Evolutionary conservation across 2,113 vertebrate genomes (phyloP).

Genomic region (Saguinus midas): DNA sequence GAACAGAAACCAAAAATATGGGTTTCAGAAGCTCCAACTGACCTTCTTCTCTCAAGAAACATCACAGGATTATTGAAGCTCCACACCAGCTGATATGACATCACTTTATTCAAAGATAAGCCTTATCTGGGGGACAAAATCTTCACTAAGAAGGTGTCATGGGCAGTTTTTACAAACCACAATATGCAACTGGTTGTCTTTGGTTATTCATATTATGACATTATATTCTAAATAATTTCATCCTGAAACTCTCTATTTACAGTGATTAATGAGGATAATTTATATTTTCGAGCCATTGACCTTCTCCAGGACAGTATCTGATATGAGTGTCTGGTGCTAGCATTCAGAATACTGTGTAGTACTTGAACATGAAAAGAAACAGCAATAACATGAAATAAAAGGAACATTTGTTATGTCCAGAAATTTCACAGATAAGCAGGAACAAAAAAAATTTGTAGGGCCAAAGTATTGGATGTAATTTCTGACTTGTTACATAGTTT

Average conservation of each 20-base stretch:
- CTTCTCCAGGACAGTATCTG: not conserved
- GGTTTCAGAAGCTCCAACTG: not conserved
- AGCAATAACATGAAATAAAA: not conserved
- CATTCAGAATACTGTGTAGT: not conserved
- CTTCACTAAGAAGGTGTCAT: not conserved
- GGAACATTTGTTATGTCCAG: not conserved
- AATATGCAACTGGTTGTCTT: not conserved
- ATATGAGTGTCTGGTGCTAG: not conserved
- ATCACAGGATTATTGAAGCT: not conserved
- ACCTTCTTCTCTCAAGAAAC: not conserved
- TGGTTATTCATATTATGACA: not conserved
- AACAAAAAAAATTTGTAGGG: not conserved
- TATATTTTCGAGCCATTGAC: not conserved
- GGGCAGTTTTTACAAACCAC: not conserved
- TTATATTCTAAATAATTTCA: not conserved
- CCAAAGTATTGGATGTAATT: not conserved
- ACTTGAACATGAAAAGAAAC: not conserved
- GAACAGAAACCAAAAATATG: not conserved
- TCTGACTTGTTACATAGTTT: not conserved
- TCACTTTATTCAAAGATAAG: not conserved
- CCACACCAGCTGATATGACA: not conserved
- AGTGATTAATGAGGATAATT: not conserved
- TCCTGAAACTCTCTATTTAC: not conserved
- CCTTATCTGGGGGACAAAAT: not conserved
- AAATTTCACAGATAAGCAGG: slow-evolving; percentile 15